Evolutionary conservation across 2,888 invertebrate species (phyloP), one percentile per base, ranked within the genome.

Genomic region (Drosophila cracens): DNA sequence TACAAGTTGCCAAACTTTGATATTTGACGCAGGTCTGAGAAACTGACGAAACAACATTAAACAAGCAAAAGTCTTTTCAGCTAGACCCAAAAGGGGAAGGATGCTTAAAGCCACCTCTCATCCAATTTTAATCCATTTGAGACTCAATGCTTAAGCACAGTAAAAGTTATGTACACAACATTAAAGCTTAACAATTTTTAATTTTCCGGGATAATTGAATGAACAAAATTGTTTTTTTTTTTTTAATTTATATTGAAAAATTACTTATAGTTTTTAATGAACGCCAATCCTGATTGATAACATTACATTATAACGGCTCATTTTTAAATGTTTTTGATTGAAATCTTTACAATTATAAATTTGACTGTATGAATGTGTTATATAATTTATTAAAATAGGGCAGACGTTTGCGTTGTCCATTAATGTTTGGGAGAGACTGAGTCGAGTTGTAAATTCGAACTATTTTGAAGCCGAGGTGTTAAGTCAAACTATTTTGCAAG

Each of bases 1-100:
- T 29, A 43, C 43, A 51, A 43, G 29, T 31, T 46, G 43, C 13
- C 40, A 27, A 27, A 27, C 74, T 74, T 77, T 77, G 79, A 77
- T 64, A 77, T 74, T 33, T 57, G 58, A 69, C 46, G 34, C 36
- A 49, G 36, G 21, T 46, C 48, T 13, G 21, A 0, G 31, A n/a
- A 36, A 29, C 36, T 13, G 25, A 18, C 13, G 16, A 31, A 40
- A 40, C n/a, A 31, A 16, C 21, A 36, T 27, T 54, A 7, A 46
- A 64, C 49, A 49, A 51, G 29, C 51, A 18, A 29, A 29, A 6
- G 21, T 16, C 43, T 5, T 2, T 21, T 11, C 43, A 21, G 21
- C 43, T 43, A 13, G 11, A 21, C 43, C 21, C 43, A 43, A 43
- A 13, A 0, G 11, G 21, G 21, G 11, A 43, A 6, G 5, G 21